A percentile compares a stretch with the other conserved stretches of the same genome.
phyloP scores from a whole-genome alignment of 2,113 vertebrate genomes.

The Smithornis capensis region DNA sequence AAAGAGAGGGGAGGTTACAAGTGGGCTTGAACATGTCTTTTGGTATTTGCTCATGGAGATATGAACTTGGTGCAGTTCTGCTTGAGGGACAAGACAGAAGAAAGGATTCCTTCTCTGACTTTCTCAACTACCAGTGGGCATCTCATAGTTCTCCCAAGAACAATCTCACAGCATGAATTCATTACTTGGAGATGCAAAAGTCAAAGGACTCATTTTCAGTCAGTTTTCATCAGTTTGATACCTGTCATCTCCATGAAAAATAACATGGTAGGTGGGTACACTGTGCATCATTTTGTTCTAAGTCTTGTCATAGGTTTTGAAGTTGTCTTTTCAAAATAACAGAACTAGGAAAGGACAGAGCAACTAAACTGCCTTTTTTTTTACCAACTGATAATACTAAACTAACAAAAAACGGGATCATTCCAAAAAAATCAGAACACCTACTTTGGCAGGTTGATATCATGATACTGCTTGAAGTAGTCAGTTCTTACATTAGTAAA shows the following conservation, averaged over 20 bases:
- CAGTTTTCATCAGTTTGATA: neutral
- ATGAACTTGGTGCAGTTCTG: neutral
- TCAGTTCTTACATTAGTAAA: neutral
- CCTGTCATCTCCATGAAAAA: neutral
- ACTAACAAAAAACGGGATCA: neutral
- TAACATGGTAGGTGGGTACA: neutral
- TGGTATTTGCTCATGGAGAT: neutral
- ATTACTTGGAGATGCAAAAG: neutral
- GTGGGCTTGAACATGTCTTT: neutral
- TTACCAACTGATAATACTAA: neutral
- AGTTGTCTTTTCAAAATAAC: neutral
- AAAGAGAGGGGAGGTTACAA: neutral
- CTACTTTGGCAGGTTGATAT: neutral
- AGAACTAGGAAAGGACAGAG: neutral
- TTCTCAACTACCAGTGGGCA: neutral
- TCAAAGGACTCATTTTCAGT: neutral
- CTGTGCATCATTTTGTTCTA: neutral
- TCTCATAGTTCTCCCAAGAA: neutral
- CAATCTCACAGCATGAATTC: neutral
- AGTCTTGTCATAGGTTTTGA: neutral
- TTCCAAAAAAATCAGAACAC: neutral
- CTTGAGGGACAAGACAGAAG: neutral
- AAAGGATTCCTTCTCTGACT: neutral
- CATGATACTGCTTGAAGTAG: neutral
- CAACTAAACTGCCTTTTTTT: neutral